Percentiles rank a stretch among this genome's conserved stretches.
These are phyloP conservation scores for Rhimphoctona megacephalus DNA, from an alignment of 2,888 invertebrate species.

Conservation along the genomic window DNA sequence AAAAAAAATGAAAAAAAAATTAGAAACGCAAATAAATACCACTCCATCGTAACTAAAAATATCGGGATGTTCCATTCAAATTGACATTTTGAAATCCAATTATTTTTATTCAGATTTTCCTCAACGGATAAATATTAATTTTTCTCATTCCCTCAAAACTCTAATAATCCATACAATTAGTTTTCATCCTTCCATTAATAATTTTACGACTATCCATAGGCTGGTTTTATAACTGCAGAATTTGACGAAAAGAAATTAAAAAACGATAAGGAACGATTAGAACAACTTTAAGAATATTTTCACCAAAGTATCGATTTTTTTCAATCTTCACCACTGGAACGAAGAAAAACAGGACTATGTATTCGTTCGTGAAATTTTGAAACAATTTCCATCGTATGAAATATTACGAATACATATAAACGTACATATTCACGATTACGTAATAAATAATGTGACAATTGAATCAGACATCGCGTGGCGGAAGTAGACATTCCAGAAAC, in stretches of 20 bases:
- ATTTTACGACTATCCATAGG: neutral
- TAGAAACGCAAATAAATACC: neutral
- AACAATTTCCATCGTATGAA: conserved; percentile 15
- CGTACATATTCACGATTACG: conserved; percentile 33
- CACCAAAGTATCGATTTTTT: neutral
- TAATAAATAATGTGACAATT: conserved; percentile 53
- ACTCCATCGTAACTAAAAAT: neutral
- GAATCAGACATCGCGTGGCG: conserved; percentile 67
- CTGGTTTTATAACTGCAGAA: neutral
- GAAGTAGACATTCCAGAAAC: conserved; percentile 60
- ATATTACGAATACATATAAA: neutral
- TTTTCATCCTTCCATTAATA: neutral
- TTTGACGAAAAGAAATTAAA: neutral
- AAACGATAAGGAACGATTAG: neutral
- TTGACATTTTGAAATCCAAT: neutral
- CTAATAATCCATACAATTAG: too few relatives aligned
- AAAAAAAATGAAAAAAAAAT: conserved; percentile 34
- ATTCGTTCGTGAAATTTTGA: neutral
- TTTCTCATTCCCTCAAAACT: neutral
- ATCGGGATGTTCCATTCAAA: neutral
- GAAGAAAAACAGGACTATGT: neutral
- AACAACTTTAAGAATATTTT: too few relatives aligned
- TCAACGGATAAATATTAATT: neutral
- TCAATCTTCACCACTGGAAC: neutral
- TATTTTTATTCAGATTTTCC: neutral